Evolutionary conservation across 2,888 invertebrate species (phyloP).

Genomic region (Himalopsyche japonica): DNA sequence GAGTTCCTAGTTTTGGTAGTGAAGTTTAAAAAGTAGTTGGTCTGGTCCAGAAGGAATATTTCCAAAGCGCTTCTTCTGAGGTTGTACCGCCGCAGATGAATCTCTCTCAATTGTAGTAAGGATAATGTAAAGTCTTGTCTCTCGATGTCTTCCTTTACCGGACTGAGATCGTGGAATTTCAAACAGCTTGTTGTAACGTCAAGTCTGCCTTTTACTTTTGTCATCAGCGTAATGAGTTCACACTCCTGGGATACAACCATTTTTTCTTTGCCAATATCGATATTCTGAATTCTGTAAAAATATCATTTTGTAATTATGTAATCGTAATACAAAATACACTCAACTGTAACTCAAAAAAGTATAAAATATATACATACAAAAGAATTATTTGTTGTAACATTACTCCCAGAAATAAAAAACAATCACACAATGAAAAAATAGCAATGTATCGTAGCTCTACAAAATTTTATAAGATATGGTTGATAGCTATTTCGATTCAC

Average conservation of each 20-base stretch:
- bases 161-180: constrained; percentile 63
- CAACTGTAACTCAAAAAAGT: no score
- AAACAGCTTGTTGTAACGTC: constrained; percentile 64
- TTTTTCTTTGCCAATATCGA: constrained; percentile 59
- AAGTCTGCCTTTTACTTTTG: constrained; percentile 62
- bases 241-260: constrained; percentile 64
- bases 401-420: no score
- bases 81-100: constrained; percentile 67
- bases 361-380: no score
- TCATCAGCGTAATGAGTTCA: constrained; percentile 64
- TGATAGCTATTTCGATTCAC: no score
- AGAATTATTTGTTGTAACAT: no score
- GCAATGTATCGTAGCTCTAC: no score
- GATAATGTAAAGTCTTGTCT: constrained; percentile 54
- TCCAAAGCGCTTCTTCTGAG: constrained; percentile 66
- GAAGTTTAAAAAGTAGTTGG: constrained; percentile 68
- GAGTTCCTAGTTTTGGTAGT: constrained; percentile 65
- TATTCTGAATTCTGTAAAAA: constrained; percentile 30
- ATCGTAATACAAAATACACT: no score
- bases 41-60: constrained; percentile 66
- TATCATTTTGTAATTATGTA: neutral
- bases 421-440: no score
- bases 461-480: no score
- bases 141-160: constrained; percentile 56
- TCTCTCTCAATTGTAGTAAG: constrained; percentile 57